phyloP scores from a whole-genome alignment of 2,113 vertebrate genomes.

The Aythya baeri region DNA sequence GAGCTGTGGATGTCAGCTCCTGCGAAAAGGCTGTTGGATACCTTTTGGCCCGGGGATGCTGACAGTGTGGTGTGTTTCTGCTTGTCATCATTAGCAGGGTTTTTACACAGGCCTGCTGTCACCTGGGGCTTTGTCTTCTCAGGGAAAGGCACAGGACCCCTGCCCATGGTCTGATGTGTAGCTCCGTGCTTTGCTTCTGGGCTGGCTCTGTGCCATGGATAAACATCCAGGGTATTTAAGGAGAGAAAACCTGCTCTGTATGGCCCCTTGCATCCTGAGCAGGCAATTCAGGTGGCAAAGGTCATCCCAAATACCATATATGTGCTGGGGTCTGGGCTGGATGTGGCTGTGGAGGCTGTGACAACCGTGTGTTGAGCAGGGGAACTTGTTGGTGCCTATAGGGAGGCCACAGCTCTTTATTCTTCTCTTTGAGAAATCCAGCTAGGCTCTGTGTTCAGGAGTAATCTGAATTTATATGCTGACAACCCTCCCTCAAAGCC shows the following conservation, averaged over 20 bases:
- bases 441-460: not conserved
- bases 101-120: not conserved
- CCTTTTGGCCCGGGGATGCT: not conserved
- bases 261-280: not conserved
- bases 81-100: not conserved
- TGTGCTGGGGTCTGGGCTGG: not conserved
- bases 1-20: not conserved
- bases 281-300: not conserved
- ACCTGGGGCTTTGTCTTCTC: not conserved
- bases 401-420: not conserved
- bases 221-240: not conserved
- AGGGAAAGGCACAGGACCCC: not conserved
- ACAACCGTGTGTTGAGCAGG: fast-evolving
- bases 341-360: not conserved
- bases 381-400: not conserved
- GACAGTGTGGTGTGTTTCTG: not conserved
- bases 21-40: not conserved
- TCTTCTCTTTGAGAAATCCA: not conserved
- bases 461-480: not conserved
- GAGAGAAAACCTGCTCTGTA: not conserved
- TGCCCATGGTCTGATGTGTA: fast-evolving
- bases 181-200: not conserved
- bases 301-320: not conserved
- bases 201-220: not conserved
- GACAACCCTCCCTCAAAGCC: not conserved